Percentiles rank a stretch among this genome's conserved stretches.
phyloP scores from a whole-genome alignment of 2,113 vertebrate genomes.

The Telmatochromis sp. region DNA sequence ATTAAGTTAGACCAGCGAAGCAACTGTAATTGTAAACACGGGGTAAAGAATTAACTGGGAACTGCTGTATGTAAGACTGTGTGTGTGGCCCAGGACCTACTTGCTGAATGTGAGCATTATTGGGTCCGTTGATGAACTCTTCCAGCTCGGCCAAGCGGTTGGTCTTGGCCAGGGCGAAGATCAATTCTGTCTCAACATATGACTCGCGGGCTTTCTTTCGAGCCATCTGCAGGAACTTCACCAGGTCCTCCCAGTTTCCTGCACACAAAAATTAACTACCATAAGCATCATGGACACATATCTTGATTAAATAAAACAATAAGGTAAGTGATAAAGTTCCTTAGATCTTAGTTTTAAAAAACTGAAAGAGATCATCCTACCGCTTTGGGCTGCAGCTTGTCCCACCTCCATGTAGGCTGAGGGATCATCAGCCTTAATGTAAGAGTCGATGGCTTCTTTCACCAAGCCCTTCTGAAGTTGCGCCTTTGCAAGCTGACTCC shows the following conservation, averaged over 20 bases:
- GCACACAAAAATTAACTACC: neutral
- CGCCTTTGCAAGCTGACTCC: conserved; percentile 98
- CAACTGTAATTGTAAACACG: neutral
- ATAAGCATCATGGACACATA: neutral
- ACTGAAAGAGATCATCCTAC: conserved; percentile 58
- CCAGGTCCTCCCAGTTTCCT: conserved; percentile 99
- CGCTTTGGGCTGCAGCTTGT: conserved; percentile 93
- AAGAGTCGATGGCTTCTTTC: conserved; percentile 98
- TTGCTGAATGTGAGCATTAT: conserved; percentile 98
- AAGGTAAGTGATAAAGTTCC: neutral
- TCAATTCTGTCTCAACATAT: conserved; percentile 94
- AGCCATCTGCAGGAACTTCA: conserved; percentile 98
- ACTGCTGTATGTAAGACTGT: neutral
- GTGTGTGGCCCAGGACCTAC: conserved; percentile 63
- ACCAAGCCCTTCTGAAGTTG: conserved; percentile 97
- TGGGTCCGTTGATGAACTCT: conserved; percentile 97
- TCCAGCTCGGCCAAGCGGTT: conserved; percentile 96
- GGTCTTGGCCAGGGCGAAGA: conserved; percentile 96
- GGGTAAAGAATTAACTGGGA: neutral
- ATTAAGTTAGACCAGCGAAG: neutral
- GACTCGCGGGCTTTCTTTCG: conserved; percentile 97
- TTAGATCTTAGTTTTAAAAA: neutral
- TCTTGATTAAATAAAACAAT: neutral
- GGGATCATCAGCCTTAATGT: conserved; percentile 98
- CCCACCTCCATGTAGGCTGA: conserved; percentile 99